Evolutionary conservation across 2,888 invertebrate genomes (phyloP), one percentile per base, ranked within the genome.

Genomic region (Rugalucina vietnamica): DNA sequence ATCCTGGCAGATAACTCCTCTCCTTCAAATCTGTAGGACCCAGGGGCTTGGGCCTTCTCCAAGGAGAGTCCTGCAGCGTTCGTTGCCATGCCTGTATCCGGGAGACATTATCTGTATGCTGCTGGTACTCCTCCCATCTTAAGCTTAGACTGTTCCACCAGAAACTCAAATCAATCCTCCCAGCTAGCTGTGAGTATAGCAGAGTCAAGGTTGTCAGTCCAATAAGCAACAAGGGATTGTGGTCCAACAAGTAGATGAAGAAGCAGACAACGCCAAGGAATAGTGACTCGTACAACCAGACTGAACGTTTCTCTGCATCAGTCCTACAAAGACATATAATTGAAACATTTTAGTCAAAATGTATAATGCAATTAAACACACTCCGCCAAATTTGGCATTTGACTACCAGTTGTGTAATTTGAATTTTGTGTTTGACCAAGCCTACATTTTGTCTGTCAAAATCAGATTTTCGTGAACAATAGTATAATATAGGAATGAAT

Each of bases 81-180:
- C 65, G 32, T 18, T 65, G 65, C 65, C 65, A 65, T 18, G 21
- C 34, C 24, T 24, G 32, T 12, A 65, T 65, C 21, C 34, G 32
- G 34, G 65, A 65, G 86, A 93, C 90, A 81, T 91, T 93, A 79
- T 94, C 93, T 60, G 92, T 90, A 76, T 93, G 93, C 75, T 94
- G 93, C 75, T 93, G 89, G 77, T 93, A 92, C 71, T 94, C 94
- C 36, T 94, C 93, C 94, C 94, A 94, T 70, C 92, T 88, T 29
- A 91, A 92, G 39, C 84, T 84, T 34, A 93, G 74, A 8, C 75
- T 78, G 32, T 82, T 86, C 89, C 90, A 90, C 88, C 88, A 90
- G 57, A 89, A 76, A n/a, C 85, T 72, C 50, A 93, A 78, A 80
- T 90, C 87, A n/a, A 92, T 85, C 27, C 90, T 86, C 0, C 91